phyloP scores from a whole-genome alignment of 2,113 vertebrate species.

The Ctenodactylus gundi region DNA sequence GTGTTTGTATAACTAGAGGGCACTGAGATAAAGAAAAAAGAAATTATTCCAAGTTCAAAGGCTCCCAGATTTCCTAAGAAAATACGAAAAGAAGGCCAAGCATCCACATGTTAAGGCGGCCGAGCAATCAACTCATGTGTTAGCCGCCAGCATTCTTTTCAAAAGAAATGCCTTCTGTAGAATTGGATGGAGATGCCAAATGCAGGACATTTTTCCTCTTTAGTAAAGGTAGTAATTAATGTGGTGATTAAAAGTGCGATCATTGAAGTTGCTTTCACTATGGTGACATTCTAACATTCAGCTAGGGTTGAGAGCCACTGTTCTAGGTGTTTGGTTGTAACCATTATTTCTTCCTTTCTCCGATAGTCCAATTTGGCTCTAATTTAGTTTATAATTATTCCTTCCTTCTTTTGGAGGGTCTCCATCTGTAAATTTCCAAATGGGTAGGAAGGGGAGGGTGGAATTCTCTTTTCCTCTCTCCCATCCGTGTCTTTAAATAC shows the following conservation, averaged over 20 bases:
- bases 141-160: constrained; percentile 50
- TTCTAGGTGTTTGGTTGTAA: constrained; percentile 8
- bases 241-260: constrained; percentile 9
- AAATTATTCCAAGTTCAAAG: constrained; percentile 73
- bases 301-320: neutral
- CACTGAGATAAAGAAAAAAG: constrained; percentile 48
- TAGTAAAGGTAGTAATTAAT: constrained; percentile 67
- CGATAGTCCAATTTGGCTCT: constrained; percentile 8
- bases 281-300: neutral
- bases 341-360: constrained; percentile 45
- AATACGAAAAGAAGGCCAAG: constrained; percentile 55
- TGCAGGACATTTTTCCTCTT: constrained; percentile 51
- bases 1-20: constrained; percentile 60
- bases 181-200: constrained; percentile 73
- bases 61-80: constrained; percentile 72
- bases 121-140: constrained; percentile 27
- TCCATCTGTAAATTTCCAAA: neutral
- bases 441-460: neutral
- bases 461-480: neutral
- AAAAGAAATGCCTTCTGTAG: constrained; percentile 73
- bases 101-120: constrained; percentile 14
- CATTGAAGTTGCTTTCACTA: constrained; percentile 29
- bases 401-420: constrained; percentile 6
- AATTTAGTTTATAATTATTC: constrained; percentile 50
- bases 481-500: neutral